Base-by-base conservation (phyloP, 2,888 invertebrate genomes). In the Brachypalpus laphriformis region DNA sequence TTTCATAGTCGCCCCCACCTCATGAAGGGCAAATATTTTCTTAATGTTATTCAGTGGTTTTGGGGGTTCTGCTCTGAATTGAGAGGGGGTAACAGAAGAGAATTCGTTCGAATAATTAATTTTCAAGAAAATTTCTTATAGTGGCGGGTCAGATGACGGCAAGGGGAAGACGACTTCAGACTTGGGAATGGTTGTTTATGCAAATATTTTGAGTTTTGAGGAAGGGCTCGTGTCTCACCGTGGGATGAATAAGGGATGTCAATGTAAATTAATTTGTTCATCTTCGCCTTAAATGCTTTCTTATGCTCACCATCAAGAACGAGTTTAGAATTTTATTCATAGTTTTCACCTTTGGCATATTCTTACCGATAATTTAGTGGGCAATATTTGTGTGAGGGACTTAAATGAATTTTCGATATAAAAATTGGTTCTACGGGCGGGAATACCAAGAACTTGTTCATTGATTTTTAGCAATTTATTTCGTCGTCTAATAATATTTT, bases 31-130 rank as follows among this genome's bases (percentile, higher is more conserved):
- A 51, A 51, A 72, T 72, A 72, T 72, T 72, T 49, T 72, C 61
- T 42, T 61, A 61, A 61, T 59, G n/a, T 40, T 72, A 40, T 72
- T 72, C 40, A 72, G 72, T 40, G 61, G 61, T 61, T 61, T 61
- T 18, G 37, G 61, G 31, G 22, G n/a, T n/a, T n/a, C n/a, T n/a
- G n/a, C n/a, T n/a, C n/a, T n/a, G n/a, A n/a, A n/a, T n/a, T n/a
- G n/a, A n/a, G 22, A 2, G 8, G 7, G 34, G 20, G 14, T 5
- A 34, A 20, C 8, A 34, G 14, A 14, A 20, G n/a, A 45, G 16
- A 20, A 18, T 45, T 65, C 9, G 16, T 49, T 49, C 18, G 65
- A 22, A 49, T 57, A 70, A 57, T 22, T 45, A 31, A 70, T 70
- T 70, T 57, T 47, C 2, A 42, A 16, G 49, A 42, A 42, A 56